Evolutionary conservation across 2,888 invertebrate genomes (phyloP).

Genomic region (Charanyca ferruginea): DNA sequence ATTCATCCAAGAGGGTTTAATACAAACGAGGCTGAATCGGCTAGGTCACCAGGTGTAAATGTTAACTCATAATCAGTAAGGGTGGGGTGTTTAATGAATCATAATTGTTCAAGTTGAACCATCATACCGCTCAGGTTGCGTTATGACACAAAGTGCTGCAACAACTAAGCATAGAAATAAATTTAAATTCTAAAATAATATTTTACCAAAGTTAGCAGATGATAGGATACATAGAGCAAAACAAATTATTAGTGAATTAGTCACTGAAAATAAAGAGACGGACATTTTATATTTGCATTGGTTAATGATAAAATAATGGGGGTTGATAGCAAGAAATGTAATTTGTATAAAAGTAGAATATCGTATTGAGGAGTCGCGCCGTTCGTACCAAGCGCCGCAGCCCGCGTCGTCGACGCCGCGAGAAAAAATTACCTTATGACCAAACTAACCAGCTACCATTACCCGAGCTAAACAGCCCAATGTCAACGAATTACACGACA

Average conservation of each 20-base stretch:
- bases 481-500: constrained; percentile 74
- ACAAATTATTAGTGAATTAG: constrained; percentile 71
- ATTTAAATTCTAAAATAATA: not conserved
- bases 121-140: constrained; percentile 10
- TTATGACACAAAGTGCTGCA: constrained; percentile 23
- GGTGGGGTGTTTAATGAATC: constrained; percentile 65
- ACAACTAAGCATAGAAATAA: constrained; percentile 3
- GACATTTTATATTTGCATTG: constrained; percentile 82
- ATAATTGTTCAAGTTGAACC: constrained; percentile 66
- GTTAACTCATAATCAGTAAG: constrained; percentile 40
- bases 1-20: not conserved
- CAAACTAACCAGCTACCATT: constrained; percentile 79
- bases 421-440: constrained; percentile 87
- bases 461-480: constrained; percentile 68
- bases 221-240: not conserved
- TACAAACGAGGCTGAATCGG: constrained; percentile 13
- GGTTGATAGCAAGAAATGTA: constrained; percentile 88
- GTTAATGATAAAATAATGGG: constrained; percentile 90
- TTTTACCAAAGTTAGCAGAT: not conserved
- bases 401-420: constrained; percentile 71
- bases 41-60: constrained; percentile 63
- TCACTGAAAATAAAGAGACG: constrained; percentile 76
- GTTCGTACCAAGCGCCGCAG: constrained; percentile 85
- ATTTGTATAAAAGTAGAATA: constrained; percentile 89
- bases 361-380: constrained; percentile 79